Percentiles rank a stretch among this genome's conserved stretches.
These are phyloP conservation scores for Megaceryle torquata DNA, from an alignment of 2,113 vertebrate species.

Conservation along the genomic window DNA sequence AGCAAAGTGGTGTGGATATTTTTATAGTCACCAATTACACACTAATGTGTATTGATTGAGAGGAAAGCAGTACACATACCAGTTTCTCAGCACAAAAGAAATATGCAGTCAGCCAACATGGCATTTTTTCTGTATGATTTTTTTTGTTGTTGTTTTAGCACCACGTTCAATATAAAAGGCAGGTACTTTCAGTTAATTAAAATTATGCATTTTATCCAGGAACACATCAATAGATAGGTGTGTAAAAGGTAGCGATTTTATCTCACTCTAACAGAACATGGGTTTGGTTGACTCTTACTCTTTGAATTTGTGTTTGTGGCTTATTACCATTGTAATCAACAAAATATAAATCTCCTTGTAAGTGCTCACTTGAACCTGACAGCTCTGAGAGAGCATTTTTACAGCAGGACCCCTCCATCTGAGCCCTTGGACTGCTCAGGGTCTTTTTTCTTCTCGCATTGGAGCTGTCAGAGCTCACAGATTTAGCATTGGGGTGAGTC, in stretches of 20 bases:
- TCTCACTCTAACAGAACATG: slow-evolving; percentile 55
- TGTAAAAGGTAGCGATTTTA: slow-evolving; percentile 54
- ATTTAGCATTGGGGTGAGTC: not conserved
- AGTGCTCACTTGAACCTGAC: not conserved
- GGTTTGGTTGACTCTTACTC: slow-evolving; percentile 53
- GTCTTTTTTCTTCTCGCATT: not conserved
- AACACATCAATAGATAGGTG: slow-evolving; percentile 53
- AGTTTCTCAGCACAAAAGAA: not conserved
- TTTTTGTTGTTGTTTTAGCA: not conserved
- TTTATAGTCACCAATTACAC: not conserved
- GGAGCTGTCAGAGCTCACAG: not conserved
- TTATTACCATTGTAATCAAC: slow-evolving; percentile 57
- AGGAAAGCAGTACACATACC: not conserved
- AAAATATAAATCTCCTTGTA: slow-evolving; percentile 52
- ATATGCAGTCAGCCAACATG: not conserved
- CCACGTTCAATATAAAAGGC: slow-evolving; percentile 10
- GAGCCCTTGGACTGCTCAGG: rapidly evolving
- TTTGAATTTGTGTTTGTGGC: slow-evolving; percentile 64
- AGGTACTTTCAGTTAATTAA: slow-evolving; percentile 56
- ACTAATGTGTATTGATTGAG: slow-evolving; percentile 30
- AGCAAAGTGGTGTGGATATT: slow-evolving; percentile 5
- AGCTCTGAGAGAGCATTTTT: not conserved
- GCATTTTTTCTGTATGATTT: not conserved
- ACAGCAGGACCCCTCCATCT: not conserved
- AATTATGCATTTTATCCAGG: slow-evolving; percentile 47